Conservation (phyloP, 1,140 invertebrate genomes). For the Mesaphorura yosii region DNA sequence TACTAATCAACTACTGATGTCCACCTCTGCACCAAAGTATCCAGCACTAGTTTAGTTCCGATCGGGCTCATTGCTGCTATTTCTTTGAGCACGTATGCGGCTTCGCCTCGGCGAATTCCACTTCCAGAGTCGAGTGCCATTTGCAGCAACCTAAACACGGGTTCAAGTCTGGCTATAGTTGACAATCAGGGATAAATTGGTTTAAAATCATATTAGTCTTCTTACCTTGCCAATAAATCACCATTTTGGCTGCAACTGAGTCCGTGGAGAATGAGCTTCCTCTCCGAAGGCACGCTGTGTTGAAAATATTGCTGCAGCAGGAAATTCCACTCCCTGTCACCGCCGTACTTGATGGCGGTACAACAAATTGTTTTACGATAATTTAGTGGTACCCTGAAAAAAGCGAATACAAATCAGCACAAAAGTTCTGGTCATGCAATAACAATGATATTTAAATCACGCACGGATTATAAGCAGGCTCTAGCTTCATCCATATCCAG, state of each 20-base stretch:
- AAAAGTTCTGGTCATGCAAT: background rate
- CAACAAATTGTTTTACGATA: constrained; percentile 4
- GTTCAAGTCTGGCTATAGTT: background rate
- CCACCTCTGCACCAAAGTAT: background rate
- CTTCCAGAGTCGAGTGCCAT: background rate
- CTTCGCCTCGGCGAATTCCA: background rate
- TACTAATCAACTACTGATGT: background rate
- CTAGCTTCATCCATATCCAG: background rate
- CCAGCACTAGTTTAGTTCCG: constrained; percentile 1
- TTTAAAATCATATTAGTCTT: background rate
- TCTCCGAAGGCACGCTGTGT: background rate
- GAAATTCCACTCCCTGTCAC: constrained; percentile 1
- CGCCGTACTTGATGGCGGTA: background rate
- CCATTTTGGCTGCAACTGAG: background rate
- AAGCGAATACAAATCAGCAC: background rate
- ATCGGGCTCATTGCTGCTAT: constrained; percentile 1
- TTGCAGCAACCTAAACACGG: background rate
- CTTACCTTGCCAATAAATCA: background rate
- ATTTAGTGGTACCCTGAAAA: constrained; percentile 1
- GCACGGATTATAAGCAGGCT: background rate
- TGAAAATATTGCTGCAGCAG: background rate
- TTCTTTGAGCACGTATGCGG: constrained; percentile 1
- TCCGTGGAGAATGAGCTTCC: background rate
- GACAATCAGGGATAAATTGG: background rate
- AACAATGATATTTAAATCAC: background rate